Base-by-base conservation (phyloP, 2,113 vertebrate species). In the Drymodes brunneopygia region DNA sequence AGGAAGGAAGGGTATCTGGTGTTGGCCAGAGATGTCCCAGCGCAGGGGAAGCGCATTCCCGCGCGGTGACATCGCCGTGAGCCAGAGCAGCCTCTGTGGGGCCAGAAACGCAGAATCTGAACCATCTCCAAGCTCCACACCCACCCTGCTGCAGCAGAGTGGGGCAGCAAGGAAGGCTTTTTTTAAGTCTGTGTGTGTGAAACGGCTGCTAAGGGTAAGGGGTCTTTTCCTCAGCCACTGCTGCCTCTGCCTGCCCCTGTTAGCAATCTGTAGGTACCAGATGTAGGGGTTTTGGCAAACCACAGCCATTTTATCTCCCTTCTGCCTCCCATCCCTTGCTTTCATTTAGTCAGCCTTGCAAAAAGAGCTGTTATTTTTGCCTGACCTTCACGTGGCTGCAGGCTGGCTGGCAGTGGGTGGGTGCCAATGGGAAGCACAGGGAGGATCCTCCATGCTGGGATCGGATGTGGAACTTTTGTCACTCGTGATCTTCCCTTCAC, bases 1-100 rank as follows among this genome's bases (percentile, higher is more conserved):
- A 95, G 96, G 97, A 97, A 97, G 95, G 93, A 95, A 95, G 71
- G 75, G 69, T 78, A 72, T 92, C 79, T 96, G 75, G 71, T 92
- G 57, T 81, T 96, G 92, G 94, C 95, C 94, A 92, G 90, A 48
- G 95, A 67, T 84, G 70, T 75, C 92, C 96, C 92, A 93, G 93
- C 4, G 1, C 89, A 71, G 67, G 78, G 93, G 88, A 95, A 92
- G 85, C 27, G 3, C 95, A 93, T 97, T 97, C 93, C 91, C 36
- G 28, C 28, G 2, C 20, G 12, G 96, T 72, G 83, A 95, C 90
- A 92, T 64, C 51, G 61, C 24, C 1, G 25, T 21, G 65, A 91
- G 73, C 83, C 83, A 64, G 75, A 77, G 48, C 85, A 33, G 82
- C 61, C 83, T 71, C 56, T 3, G 11, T 0, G 3, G 91, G 81